Evolutionary conservation across 2,797 vertebrate genomes (phyloP), one percentile per base, ranked within the genome.

Genomic region (Pangasius krempfi): DNA sequence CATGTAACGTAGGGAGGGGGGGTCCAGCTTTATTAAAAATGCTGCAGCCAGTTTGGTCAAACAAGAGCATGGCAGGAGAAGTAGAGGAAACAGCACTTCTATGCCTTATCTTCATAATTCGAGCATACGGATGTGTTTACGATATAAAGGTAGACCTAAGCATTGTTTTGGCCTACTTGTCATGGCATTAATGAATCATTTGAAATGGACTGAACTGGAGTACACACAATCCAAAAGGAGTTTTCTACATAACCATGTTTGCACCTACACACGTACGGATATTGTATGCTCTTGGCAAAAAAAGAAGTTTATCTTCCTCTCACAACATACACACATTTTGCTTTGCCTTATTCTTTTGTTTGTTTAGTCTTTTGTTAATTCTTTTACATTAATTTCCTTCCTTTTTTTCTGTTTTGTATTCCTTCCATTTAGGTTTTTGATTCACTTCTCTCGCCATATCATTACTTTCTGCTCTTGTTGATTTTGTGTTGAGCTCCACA

Each of bases 181-280:
- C 73, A 91, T 90, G 88, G 90, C 92, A 91, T 91, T 86, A 90
- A 87, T 83, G 81, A 85, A 87, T 93, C 80, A 90, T 92, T 93
- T 88, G 87, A 87, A 81, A 90, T 94, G 94, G 94, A 94, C 91
- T 92, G 92, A 96, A 96, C 96, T 96, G 95, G 95, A 96, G 94
- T 91, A 91, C 84, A 88, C 75, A 87, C 58, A 78, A 88, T 89
- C 86, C 16, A 88, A 88, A 85, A 64, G 12, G 47, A 60, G 22
- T 87, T 86, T 86, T 89, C 37, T 92, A 91, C 86, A 92, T 90
- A 92, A 27, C 54, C 89, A 92, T 56, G 18, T 86, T 86, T 79
- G 88, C 83, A 88, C 89, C 88, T 91, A 87, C 75, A 89, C 87
- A 84, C 75, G 40, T 82, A 73, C 22, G 33, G 72, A 87, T 64